A percentile compares a stretch with the other conserved stretches of the same genome.
phyloP scores from a whole-genome alignment of 2,797 vertebrate species.

The Sebastolobus alascanus region DNA sequence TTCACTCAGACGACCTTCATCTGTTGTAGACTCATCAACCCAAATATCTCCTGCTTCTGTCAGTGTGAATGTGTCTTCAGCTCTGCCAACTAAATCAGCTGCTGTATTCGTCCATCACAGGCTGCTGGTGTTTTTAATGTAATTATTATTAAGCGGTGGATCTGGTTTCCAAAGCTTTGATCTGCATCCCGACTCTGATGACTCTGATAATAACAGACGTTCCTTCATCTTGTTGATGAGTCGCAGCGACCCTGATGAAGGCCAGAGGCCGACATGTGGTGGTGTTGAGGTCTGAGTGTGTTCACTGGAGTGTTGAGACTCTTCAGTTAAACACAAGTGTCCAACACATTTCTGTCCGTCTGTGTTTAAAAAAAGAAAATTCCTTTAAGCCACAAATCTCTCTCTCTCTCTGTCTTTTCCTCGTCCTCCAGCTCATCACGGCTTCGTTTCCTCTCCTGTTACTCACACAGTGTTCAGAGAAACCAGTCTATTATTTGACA shows the following conservation, averaged over 20 bases:
- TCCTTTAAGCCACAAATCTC: neutral
- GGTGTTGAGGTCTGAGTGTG: neutral
- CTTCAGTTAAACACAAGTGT: slow-evolving; percentile 34
- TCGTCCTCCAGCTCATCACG: neutral
- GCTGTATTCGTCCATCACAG: neutral
- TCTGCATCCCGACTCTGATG: neutral
- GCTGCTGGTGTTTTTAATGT: neutral
- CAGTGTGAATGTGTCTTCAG: neutral
- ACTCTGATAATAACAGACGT: neutral
- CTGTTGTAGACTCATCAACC: neutral
- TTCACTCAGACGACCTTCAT: neutral
- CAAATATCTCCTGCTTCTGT: too few species aligned
- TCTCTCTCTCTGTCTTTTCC: too few species aligned
- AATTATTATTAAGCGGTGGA: neutral
- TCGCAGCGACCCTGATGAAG: neutral
- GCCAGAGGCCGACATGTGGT: neutral
- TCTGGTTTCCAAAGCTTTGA: neutral
- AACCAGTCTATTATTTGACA: too few species aligned
- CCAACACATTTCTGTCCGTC: slow-evolving; percentile 18
- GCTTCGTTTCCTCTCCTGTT: neutral
- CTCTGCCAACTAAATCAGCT: neutral
- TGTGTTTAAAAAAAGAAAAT: slow-evolving; percentile 19
- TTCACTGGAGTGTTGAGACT: neutral
- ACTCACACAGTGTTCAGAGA: neutral
- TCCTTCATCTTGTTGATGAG: neutral